These are phyloP conservation scores for Ptychoptera albimana DNA, from an alignment of 2,888 invertebrate species.

Conservation along the genomic window DNA sequence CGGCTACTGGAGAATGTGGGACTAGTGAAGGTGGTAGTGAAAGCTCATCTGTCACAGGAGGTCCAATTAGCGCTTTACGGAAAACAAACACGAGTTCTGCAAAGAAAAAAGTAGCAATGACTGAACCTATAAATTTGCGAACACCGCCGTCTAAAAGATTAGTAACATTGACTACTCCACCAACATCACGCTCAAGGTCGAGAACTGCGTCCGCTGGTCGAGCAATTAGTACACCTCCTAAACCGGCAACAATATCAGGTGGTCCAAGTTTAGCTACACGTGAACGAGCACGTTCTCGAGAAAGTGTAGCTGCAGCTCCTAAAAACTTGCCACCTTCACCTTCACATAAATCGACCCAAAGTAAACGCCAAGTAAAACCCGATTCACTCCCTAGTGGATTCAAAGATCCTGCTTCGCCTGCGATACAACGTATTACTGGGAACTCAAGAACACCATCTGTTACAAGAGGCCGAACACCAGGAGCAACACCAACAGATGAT, in stretches of 20 bases:
- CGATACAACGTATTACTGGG: constrained; percentile 19
- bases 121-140: constrained; percentile 28
- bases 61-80: constrained; percentile 18
- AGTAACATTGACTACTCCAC: constrained; percentile 9
- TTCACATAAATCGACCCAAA: constrained; percentile 15
- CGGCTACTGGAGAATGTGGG: constrained; percentile 23
- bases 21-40: constrained; percentile 62
- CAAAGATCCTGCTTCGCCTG: constrained; percentile 26
- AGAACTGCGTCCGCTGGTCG: constrained; percentile 28
- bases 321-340: constrained; percentile 30
- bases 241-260: constrained; percentile 34
- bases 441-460: constrained; percentile 32
- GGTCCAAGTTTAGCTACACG: constrained; percentile 36
- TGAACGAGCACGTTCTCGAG: constrained; percentile 42
- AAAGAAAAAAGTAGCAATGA: constrained; percentile 41
- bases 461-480: constrained; percentile 42
- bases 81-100: constrained; percentile 19
- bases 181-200: not conserved
- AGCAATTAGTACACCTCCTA: constrained; percentile 35
- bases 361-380: constrained; percentile 25
- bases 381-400: constrained; percentile 37
- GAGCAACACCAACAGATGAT: constrained; percentile 47
- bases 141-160: constrained; percentile 14
- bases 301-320: constrained; percentile 37
- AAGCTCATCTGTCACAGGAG: constrained; percentile 52